These are phyloP conservation scores for Argentina silus DNA, from an alignment of 2,797 vertebrate species.

Conservation along the genomic window DNA sequence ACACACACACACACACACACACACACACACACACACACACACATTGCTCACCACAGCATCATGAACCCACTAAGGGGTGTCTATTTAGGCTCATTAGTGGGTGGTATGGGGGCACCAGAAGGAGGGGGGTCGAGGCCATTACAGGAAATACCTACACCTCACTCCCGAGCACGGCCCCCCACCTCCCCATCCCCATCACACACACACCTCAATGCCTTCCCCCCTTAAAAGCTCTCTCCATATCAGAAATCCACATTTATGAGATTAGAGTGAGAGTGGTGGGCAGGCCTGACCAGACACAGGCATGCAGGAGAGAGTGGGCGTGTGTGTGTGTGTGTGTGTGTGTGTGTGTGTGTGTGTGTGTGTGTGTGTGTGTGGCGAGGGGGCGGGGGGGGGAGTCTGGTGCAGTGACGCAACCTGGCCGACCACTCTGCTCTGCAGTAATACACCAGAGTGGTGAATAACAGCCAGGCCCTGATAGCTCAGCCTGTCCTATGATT, in stretches of 20 bases:
- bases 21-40: background rate
- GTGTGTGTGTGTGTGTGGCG: constrained; percentile 6
- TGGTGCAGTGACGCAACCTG: constrained; percentile 18
- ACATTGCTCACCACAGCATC: constrained; percentile 57
- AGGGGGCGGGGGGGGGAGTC: background rate
- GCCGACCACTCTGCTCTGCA: constrained; percentile 24
- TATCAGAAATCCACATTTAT: constrained; percentile 77
- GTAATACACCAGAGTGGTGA: constrained; percentile 12
- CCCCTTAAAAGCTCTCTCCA: constrained; percentile 72
- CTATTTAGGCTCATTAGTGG: constrained; percentile 60
- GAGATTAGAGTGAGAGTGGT: constrained; percentile 66
- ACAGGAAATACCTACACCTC: constrained; percentile 70
- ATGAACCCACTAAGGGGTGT: constrained; percentile 56
- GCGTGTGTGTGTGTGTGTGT: constrained; percentile 9
- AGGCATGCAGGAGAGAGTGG: background rate
- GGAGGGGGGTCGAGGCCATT: constrained; percentile 56
- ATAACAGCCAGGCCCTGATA: constrained; percentile 41
- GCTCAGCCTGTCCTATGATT: constrained; percentile 33
- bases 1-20: background rate
- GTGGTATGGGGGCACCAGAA: constrained; percentile 6
- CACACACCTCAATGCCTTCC: constrained; percentile 64
- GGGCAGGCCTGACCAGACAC: constrained; percentile 21
- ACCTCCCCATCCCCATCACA: constrained; percentile 48
- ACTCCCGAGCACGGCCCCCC: constrained; percentile 16
- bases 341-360: constrained; percentile 7